These are phyloP conservation scores for Rhabdomys dilectus DNA, from an alignment of 2,113 vertebrate genomes.

Conservation along the genomic window DNA sequence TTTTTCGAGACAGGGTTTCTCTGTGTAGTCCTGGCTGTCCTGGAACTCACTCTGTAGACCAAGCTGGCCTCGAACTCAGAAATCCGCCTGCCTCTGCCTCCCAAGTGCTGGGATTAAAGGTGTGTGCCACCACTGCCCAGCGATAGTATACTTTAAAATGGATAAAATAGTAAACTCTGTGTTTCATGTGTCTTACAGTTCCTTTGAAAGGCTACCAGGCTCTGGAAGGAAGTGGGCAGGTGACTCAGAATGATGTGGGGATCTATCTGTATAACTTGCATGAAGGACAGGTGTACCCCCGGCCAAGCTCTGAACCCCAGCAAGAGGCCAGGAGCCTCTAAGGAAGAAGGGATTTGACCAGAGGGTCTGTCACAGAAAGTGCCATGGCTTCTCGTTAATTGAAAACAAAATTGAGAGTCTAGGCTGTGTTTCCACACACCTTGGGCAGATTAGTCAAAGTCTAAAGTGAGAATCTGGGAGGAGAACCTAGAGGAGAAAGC, in stretches of 20 bases:
- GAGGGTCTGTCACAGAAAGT: not conserved
- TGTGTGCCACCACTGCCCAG: too few relatives aligned
- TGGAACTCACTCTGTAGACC: too few relatives aligned
- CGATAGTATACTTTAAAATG: not conserved
- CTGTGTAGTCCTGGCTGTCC: too few relatives aligned
- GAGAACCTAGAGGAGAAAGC: not conserved
- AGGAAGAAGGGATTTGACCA: not conserved
- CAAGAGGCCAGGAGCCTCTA: not conserved
- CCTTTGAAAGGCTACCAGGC: not conserved
- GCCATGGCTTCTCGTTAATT: accelerated
- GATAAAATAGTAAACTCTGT: too few relatives aligned
- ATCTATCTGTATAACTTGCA: not conserved
- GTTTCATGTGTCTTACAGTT: not conserved
- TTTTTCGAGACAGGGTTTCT: too few relatives aligned
- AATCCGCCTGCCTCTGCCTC: too few relatives aligned
- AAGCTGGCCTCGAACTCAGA: too few relatives aligned
- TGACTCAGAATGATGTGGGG: not conserved
- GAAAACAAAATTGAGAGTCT: not conserved
- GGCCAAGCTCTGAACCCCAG: accelerated
- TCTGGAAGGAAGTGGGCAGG: not conserved
- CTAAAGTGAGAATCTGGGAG: not conserved
- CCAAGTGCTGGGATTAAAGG: too few relatives aligned
- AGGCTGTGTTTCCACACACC: not conserved
- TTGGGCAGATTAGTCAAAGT: not conserved
- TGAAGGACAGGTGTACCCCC: not conserved